A percentile compares a stretch with the other conserved stretches of the same genome.
Conservation (phyloP, 2,113 vertebrate genomes). For the Pan troglodytes region NHGRI_mPanTro3-v2.1_pri NC_072409.2:15173001-15173500, state of each 20-base stretch:
- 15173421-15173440: not conserved
- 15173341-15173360: not conserved
- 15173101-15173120: not conserved
- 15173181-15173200: not conserved
- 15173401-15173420: conserved; percentile 12
- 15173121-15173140: not conserved
- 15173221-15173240: not conserved
- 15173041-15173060: not conserved
- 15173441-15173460: conserved; percentile 28
- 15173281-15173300: not conserved
- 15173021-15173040: not conserved
- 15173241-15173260: not conserved
- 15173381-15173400: not conserved
- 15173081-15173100: not conserved
- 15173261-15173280: not conserved
- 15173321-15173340: not conserved
- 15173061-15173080: conserved; percentile 3
- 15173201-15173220: not conserved
- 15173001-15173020: not conserved
- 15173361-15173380: not conserved
- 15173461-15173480: conserved; percentile 31
- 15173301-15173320: not conserved
- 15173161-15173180: not conserved
- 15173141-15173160: not conserved
- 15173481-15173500: conserved; percentile 34